Evolutionary conservation across 2,113 vertebrate species (phyloP).

Genomic region (Enhydra lutris): DNA sequence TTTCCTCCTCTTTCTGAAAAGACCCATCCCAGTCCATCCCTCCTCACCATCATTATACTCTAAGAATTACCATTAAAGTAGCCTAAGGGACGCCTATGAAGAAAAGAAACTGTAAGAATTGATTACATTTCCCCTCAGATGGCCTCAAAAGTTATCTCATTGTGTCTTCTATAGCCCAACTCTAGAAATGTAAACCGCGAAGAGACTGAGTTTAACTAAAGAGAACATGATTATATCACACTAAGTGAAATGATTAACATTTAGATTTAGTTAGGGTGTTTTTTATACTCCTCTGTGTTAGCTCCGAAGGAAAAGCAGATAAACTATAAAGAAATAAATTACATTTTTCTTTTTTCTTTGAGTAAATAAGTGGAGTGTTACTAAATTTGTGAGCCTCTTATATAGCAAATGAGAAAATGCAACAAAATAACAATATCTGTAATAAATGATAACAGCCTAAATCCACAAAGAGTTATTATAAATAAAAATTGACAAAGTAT

Average conservation of each 20-base stretch:
- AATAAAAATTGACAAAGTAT: background rate
- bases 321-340: background rate
- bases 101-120: background rate
- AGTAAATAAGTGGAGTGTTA: background rate
- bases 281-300: background rate
- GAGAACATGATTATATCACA: background rate
- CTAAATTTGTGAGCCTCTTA: background rate
- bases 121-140: background rate
- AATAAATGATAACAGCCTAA: background rate
- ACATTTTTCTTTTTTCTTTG: background rate
- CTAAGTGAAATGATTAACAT: background rate
- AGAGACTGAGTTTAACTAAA: background rate
- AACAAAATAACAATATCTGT: background rate
- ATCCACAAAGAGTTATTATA: background rate
- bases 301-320: background rate
- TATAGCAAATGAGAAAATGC: background rate
- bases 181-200: background rate
- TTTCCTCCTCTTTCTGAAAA: background rate
- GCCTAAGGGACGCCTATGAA: background rate
- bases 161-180: background rate
- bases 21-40: background rate
- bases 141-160: background rate
- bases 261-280: background rate
- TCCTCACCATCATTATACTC: background rate
- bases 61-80: background rate